phyloP scores from a whole-genome alignment of 1,140 invertebrate species.

The Euura lappo region DNA sequence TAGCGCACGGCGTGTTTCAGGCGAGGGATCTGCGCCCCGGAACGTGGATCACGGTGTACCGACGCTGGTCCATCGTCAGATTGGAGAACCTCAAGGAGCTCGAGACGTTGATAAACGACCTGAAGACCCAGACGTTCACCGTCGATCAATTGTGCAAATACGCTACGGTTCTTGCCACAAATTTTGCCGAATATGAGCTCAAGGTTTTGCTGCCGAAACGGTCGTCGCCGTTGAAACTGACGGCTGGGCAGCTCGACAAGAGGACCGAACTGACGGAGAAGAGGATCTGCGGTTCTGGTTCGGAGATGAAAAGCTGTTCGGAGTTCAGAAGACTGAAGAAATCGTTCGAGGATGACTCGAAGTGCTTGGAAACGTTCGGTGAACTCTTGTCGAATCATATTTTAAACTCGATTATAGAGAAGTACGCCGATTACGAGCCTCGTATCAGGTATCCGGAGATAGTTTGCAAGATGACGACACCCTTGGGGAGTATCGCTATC shows the following conservation, averaged over 20 bases:
- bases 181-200: background rate
- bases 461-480: background rate
- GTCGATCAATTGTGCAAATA: background rate
- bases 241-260: background rate
- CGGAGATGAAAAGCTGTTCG: background rate
- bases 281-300: background rate
- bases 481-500: background rate
- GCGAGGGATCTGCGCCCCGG: background rate
- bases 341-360: background rate
- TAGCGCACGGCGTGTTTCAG: background rate
- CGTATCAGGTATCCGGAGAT: background rate
- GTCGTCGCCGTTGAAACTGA: background rate
- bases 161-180: background rate
- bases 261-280: background rate
- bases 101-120: background rate
- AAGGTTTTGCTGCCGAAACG: background rate
- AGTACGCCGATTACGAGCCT: background rate
- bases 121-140: background rate
- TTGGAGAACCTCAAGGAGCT: background rate
- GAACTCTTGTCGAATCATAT: background rate
- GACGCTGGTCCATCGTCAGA: background rate
- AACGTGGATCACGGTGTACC: slow-evolving; percentile 1
- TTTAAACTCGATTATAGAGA: background rate
- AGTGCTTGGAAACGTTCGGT: background rate
- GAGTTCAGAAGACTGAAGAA: background rate